Percentiles rank a stretch among this genome's conserved stretches.
phyloP scores from a whole-genome alignment of 2,888 invertebrate species.

The Dryomyza anilis region DNA sequence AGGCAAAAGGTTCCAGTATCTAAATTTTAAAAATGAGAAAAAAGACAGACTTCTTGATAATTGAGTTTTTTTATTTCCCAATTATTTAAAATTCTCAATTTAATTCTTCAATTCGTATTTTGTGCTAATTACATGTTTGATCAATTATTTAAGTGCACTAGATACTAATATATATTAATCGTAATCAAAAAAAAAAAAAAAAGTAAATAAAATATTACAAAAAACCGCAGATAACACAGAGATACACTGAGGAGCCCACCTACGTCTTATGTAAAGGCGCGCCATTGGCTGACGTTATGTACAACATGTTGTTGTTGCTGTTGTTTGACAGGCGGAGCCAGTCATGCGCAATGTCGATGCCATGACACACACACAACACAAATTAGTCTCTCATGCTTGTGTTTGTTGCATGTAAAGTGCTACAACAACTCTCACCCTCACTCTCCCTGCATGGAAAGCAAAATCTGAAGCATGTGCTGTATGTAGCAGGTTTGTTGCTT shows the following conservation, averaged over 20 bases:
- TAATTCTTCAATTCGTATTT: too few species aligned
- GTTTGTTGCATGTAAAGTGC: not conserved
- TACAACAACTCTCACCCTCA: not conserved
- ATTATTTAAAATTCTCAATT: too few species aligned
- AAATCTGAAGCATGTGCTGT: too few species aligned
- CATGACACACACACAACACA: not conserved
- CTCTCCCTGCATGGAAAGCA: slow-evolving; percentile 8
- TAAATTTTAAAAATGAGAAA: too few species aligned
- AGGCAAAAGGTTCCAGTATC: too few species aligned
- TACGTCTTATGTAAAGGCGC: slow-evolving; percentile 1
- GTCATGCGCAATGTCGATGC: slow-evolving; percentile 11
- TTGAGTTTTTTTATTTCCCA: too few species aligned
- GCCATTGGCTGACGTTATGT: slow-evolving; percentile 11
- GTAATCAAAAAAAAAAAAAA: too few species aligned
- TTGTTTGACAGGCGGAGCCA: slow-evolving; percentile 16
- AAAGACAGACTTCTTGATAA: too few species aligned
- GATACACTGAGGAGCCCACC: not conserved
- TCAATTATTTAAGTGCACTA: too few species aligned
- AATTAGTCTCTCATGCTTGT: slow-evolving; percentile 7
- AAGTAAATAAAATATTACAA: slow-evolving; percentile 27
- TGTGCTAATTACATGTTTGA: too few species aligned
- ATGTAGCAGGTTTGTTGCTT: slow-evolving; percentile 30
- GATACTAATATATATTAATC: too few species aligned
- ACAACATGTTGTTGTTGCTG: not conserved
- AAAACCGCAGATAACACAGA: not conserved